phyloP scores from a whole-genome alignment of 2,797 vertebrate genomes.

The Loriculus beryllinus region DNA sequence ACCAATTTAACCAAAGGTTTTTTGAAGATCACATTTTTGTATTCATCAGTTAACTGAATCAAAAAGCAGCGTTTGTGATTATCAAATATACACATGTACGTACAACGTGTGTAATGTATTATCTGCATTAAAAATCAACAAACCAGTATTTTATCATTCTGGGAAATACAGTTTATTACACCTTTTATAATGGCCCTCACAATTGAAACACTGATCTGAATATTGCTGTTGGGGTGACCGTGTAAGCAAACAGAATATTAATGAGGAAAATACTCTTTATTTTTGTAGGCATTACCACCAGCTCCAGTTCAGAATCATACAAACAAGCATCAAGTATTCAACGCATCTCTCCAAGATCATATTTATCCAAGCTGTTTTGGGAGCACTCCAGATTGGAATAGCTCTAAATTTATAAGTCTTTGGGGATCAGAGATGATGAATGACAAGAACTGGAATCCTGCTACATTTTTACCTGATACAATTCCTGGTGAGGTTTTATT shows the following conservation, averaged over 20 bases:
- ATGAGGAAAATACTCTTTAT: conserved; percentile 54
- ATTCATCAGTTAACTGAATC: neutral
- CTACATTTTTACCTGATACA: conserved; percentile 90
- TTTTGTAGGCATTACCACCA: conserved; percentile 85
- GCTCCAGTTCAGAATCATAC: conserved; percentile 88
- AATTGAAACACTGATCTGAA: neutral
- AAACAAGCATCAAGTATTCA: conserved; percentile 92
- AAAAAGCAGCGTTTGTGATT: neutral
- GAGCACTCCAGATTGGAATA: conserved; percentile 90
- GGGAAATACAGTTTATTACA: neutral
- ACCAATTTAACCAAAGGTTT: neutral
- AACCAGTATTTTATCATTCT: neutral
- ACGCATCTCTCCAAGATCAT: conserved; percentile 91
- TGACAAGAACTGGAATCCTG: conserved; percentile 92
- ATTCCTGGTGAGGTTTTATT: conserved; percentile 85
- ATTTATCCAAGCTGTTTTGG: conserved; percentile 95
- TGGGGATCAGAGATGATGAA: conserved; percentile 97
- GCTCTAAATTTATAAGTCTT: conserved; percentile 95
- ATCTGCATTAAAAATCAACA: neutral
- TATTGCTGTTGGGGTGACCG: conserved; percentile 19
- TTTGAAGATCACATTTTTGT: neutral
- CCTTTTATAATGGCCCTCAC: neutral
- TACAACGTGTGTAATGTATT: neutral
- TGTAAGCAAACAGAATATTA: conserved; percentile 58
- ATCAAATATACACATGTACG: neutral